Evolutionary conservation across 2,888 invertebrate species (phyloP), one percentile per base, ranked within the genome.

Genomic region (Petrophora chlorosata): DNA sequence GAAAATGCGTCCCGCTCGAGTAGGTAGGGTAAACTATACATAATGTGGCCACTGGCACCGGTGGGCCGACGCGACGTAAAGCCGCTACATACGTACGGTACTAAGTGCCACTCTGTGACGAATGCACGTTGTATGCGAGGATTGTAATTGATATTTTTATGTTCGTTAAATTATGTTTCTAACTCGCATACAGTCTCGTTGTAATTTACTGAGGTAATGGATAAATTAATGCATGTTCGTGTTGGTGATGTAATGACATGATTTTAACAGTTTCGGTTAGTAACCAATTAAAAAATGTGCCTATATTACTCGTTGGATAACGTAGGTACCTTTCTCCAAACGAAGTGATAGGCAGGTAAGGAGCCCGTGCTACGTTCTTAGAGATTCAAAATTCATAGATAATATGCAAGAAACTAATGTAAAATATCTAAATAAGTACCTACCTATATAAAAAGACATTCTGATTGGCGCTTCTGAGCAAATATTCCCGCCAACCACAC

Each of bases 131-230:
- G 56, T 50, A 53, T 41, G 52, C 46, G 50, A 34, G 47, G 50
- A 65, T 68, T 76, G 79, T 84, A 83, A 82, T 83, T 82, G 81
- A 79, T 82, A 79, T 82, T 82, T 81, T 77, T 78, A 80, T 73
- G 80, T 73, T 76, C 73, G 76, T 75, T 79, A 76, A 76, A 79
- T 79, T 69, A 67, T 65, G 59, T 65, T 61, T 61, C 59, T 63
- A 62, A 62, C 61, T 63, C 61, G 52, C 45, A 40, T 46, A 33
- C 40, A 43, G 55, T 52, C 52, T 51, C 59, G 50, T 49, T 49
- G 28, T 43, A 49, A 49, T 56, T 52, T 33, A 47, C 59, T 56
- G 34, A 48, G 15, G 43, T 49, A 43, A 43, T 46, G 47, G 47
- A 51, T 56, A 52, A 53, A 54, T 50, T 41, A 44, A 47, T 54